Evolutionary conservation across 2,113 vertebrate species (phyloP), one percentile per base, ranked within the genome.

Genomic region (Alces alces): DNA sequence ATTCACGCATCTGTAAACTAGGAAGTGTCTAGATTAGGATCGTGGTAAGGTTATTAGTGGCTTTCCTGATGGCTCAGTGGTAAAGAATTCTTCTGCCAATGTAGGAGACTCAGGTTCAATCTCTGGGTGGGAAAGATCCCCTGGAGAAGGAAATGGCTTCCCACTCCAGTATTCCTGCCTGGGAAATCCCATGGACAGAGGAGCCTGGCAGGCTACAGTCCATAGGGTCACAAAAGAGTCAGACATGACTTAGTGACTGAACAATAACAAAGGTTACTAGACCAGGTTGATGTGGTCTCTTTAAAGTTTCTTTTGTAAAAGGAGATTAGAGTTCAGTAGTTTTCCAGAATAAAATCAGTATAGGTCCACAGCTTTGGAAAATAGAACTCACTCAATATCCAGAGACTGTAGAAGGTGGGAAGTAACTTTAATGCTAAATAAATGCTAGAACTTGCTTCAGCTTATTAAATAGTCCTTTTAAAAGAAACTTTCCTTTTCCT

Each of bases 271-370:
- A 76, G 43, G 28, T 93, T 82, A 36, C 15, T 33, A 88, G 50
- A 55, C 25, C 14, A 76, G 57, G 23, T 17, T 21, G 47, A 36
- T 47, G 28, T 39, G 50, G 13, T 47, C 52, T 91, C 39, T 93
- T 47, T 47, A 70, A 86, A 83, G 50, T 88, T 80, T 61, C n/a
- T 45, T 86, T 76, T 39, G 15, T 88, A 30, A 73, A 90, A 88
- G 54, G 27, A 88, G 14, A 43, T 96, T 60, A 89, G 52, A 50
- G 25, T n/a, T 84, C 54, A 87, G 50, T 54, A 95, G 14, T 94
- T 97, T 52, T 45, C 83, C 43, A 91, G 50, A 97, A 80, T 58
- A 96, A 94, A 94, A 92, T 33, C 52, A 90, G 30, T 55, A 39
- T 79, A 89, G 78, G 80, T 30, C 13, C 27, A 86, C 33, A 93